phyloP scores from a whole-genome alignment of 1,140 invertebrate species.

The Phymastichus coffea region DNA sequence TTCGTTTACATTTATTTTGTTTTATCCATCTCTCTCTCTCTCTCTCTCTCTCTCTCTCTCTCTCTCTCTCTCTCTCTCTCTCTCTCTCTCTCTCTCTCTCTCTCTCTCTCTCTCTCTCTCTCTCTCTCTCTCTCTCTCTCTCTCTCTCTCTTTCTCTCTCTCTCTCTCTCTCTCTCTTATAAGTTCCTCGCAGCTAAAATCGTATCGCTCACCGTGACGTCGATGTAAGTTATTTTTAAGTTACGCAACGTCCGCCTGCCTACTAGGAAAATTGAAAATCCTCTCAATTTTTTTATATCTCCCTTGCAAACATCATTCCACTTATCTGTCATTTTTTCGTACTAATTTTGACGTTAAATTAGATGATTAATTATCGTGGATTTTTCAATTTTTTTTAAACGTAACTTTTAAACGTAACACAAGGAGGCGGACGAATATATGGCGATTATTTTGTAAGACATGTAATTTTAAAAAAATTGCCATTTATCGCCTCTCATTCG shows the following conservation, averaged over 20 bases:
- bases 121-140: conserved; percentile 16
- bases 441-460: conserved; percentile 22
- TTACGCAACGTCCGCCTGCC: conserved; percentile 23
- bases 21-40: too few species aligned
- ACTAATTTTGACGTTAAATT: conserved; percentile 31
- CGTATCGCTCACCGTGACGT: conserved; percentile 17
- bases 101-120: not conserved
- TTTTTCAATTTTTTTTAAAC: conserved; percentile 19
- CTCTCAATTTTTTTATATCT: conserved; percentile 17
- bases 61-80: too few species aligned
- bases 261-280: conserved; percentile 17
- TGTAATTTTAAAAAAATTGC: not conserved
- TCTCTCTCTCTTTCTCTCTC: conserved; percentile 24
- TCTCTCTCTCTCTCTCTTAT: conserved; percentile 11
- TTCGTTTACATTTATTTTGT: too few species aligned
- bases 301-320: conserved; percentile 7
- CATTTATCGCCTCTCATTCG: conserved; percentile 16
- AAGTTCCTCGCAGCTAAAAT: conserved; percentile 21
- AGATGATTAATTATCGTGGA: not conserved
- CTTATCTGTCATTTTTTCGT: conserved; percentile 15
- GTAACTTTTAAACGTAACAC: too few species aligned
- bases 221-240: conserved; percentile 33
- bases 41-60: too few species aligned
- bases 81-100: not conserved
- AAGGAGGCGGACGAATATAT: conserved; percentile 5